These are phyloP conservation scores for Callosobruchus maculatus DNA, from an alignment of 2,888 invertebrate genomes.

Conservation along the genomic window DNA sequence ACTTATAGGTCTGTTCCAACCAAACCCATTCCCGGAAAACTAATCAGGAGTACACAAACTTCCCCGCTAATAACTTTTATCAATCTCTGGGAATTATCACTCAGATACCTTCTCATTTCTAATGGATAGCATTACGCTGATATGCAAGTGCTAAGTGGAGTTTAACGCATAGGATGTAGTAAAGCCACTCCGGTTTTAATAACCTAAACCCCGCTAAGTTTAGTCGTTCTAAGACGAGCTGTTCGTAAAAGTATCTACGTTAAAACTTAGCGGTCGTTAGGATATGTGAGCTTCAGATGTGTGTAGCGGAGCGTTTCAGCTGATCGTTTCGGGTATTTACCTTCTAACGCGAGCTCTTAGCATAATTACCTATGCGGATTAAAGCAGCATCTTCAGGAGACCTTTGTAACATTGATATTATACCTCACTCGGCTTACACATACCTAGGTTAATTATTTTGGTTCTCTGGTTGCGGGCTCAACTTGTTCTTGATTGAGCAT, in stretches of 20 bases:
- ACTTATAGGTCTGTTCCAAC: neutral
- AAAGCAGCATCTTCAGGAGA: neutral
- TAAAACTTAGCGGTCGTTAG: neutral
- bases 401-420: too few species aligned
- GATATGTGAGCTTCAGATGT: neutral
- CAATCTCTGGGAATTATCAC: neutral
- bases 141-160: neutral
- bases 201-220: neutral
- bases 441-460: too few species aligned
- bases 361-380: neutral
- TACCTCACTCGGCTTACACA: too few species aligned
- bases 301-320: neutral
- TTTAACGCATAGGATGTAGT: neutral
- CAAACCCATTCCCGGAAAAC: neutral
- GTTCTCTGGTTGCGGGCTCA: too few species aligned
- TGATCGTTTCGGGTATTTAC: neutral
- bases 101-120: neutral
- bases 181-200: neutral
- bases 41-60: neutral
- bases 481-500: too few species aligned
- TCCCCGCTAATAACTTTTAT: neutral
- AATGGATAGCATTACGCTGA: neutral
- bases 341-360: neutral
- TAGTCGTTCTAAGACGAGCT: neutral
- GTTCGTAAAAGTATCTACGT: neutral